These are phyloP conservation scores for Drosophila pandora DNA, from an alignment of 1,140 invertebrate genomes.

Conservation along the genomic window DNA sequence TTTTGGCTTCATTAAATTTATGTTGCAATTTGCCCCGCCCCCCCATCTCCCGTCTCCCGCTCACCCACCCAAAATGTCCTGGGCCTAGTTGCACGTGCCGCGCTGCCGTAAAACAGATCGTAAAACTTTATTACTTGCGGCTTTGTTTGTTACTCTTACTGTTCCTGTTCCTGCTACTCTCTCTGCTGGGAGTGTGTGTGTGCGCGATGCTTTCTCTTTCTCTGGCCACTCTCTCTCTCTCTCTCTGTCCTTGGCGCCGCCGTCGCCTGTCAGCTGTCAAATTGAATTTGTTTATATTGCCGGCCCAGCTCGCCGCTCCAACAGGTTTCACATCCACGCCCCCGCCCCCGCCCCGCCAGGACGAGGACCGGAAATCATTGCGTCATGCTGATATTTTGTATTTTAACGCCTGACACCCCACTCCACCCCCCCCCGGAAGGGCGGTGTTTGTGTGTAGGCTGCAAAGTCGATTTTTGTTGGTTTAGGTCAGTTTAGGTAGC, in stretches of 20 bases:
- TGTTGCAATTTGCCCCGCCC: slow-evolving; percentile 63
- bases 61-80: slow-evolving; percentile 27
- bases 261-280: slow-evolving; percentile 82
- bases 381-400: slow-evolving; percentile 84
- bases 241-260: slow-evolving; percentile 24
- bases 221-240: background rate
- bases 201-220: slow-evolving; percentile 18
- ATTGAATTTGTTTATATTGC: slow-evolving; percentile 84
- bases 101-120: slow-evolving; percentile 80
- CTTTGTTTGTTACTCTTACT: slow-evolving; percentile 38
- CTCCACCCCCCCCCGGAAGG: slow-evolving; percentile 30
- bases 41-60: background rate
- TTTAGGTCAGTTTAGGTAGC: slow-evolving; percentile 83
- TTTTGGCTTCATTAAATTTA: slow-evolving; percentile 82
- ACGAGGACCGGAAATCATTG: slow-evolving; percentile 81
- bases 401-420: slow-evolving; percentile 63
- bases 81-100: slow-evolving; percentile 80
- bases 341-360: background rate
- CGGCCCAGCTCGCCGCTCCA: slow-evolving; percentile 64
- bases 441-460: slow-evolving; percentile 73
- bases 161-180: background rate
- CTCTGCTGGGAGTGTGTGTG: slow-evolving; percentile 33
- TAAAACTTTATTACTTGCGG: slow-evolving; percentile 83
- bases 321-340: slow-evolving; percentile 80
- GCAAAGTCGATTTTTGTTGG: slow-evolving; percentile 79